Evolutionary conservation across 2,113 vertebrate genomes (phyloP), one percentile per base, ranked within the genome.

Genomic region (Plecotus auritus): DNA sequence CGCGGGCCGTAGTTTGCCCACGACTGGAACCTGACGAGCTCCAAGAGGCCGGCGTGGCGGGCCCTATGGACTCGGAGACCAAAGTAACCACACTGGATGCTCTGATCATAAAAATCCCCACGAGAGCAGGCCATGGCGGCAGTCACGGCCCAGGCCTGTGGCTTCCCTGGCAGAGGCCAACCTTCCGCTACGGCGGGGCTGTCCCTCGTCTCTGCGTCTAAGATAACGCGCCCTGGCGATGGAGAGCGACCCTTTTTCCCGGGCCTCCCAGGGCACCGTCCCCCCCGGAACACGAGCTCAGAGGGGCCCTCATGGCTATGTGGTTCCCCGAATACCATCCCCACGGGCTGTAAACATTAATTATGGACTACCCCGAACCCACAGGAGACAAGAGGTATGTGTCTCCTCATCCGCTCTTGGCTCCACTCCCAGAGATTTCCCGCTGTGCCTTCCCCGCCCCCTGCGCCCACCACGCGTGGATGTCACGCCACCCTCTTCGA

Each of bases 51-150:
- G 9, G 42, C 11, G 8, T 9, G 26, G 72, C 13, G 26, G 26
- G 73, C 32, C 66, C 30, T 9, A 20, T 7, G 2, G 35, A 4
- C 67, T 5, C n/a, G 9, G n/a, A 37, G n/a, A 22, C 74, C 17
- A n/a, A 18, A n/a, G 74, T 1, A 7, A 6, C 74, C 74, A 51
- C 45, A 2, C 16, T 11, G 74, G 45, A 73, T 1, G 73, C 16
- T 20, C 45, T 5, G 9, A 6, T 1, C 9, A 2, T 30, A 5
- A n/a, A 49, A 3, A 2, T 2, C 1, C 30, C 18, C 18, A 12
- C 30, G 1, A 30, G 9, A 49, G 47, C 4, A 5, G 16, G 74
- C 11, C 45, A 0, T 2, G 17, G 30, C 1, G 17, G 45, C 17
- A 6, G 73, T 32, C 45, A 1, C 5, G 22, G 22, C 69, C 69